Conservation (phyloP, 2,113 vertebrate species). For the Syngnathus typhle region DNA sequence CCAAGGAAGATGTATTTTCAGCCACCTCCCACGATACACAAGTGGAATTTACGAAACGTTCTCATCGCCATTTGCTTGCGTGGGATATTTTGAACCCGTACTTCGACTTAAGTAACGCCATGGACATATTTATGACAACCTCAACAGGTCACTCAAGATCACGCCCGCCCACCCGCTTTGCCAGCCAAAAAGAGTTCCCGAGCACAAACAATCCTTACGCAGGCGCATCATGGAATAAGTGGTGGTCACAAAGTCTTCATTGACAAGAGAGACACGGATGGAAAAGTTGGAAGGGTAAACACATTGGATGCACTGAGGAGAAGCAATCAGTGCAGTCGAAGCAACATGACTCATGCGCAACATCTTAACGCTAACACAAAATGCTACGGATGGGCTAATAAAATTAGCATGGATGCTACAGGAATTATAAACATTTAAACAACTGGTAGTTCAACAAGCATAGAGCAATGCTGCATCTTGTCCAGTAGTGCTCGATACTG, state of each 20-base stretch:
- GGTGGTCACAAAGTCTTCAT: slow-evolving; percentile 20
- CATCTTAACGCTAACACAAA: not conserved
- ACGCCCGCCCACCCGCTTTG: not conserved
- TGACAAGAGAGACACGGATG: slow-evolving; percentile 2
- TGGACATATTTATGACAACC: slow-evolving; percentile 19
- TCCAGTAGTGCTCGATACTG: not conserved
- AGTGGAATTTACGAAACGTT: not conserved
- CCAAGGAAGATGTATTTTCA: not conserved
- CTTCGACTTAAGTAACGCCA: not conserved
- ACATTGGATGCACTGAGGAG: slow-evolving; percentile 29
- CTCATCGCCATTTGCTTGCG: not conserved
- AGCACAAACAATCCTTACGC: slow-evolving; percentile 37
- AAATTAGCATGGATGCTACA: no score
- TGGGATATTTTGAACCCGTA: not conserved
- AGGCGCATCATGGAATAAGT: slow-evolving; percentile 2
- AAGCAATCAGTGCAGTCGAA: slow-evolving; percentile 26
- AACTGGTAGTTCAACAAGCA: no score
- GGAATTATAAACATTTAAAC: no score
- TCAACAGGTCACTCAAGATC: not conserved
- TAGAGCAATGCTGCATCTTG: no score
- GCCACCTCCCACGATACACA: not conserved
- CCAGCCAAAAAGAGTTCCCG: slow-evolving; percentile 25
- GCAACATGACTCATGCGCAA: slow-evolving; percentile 34
- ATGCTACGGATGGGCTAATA: no score
- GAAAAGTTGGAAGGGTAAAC: slow-evolving; percentile 40